These are phyloP conservation scores for Capreolus pygargus DNA, from an alignment of 2,113 vertebrate genomes.

Conservation along the genomic window DNA sequence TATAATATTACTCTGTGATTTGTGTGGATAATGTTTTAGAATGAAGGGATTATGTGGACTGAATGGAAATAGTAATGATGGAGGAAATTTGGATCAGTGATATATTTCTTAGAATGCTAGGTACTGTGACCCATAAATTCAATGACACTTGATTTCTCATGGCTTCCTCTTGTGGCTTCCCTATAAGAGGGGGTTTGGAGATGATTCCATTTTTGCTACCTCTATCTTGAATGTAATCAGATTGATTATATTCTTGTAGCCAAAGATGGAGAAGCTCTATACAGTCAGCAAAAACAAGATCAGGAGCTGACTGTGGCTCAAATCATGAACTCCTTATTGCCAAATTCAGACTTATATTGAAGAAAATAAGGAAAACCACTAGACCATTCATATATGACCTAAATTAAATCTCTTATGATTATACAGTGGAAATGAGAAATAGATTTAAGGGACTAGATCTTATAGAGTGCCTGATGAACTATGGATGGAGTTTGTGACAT, in stretches of 20 bases:
- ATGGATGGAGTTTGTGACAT: not conserved
- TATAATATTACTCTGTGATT: not conserved
- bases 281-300: not conserved
- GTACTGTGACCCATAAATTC: not conserved
- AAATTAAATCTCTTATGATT: not conserved
- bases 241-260: not conserved
- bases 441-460: not conserved
- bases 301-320: not conserved
- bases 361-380: not conserved
- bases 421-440: not conserved
- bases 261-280: not conserved
- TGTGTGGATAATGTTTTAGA: not conserved
- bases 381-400: not conserved
- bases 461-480: not conserved
- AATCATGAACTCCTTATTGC: not conserved
- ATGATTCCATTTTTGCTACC: not conserved
- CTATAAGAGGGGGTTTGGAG: not conserved
- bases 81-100: not conserved
- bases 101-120: not conserved
- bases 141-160: not conserved
- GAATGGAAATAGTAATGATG: not conserved
- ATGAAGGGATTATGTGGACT: not conserved
- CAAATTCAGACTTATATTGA: not conserved
- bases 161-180: not conserved
- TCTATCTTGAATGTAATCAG: not conserved